Percentiles rank a stretch among this genome's conserved stretches.
phyloP scores from a whole-genome alignment of 2,797 vertebrate genomes.

The Hephaestus fuliginosus region DNA sequence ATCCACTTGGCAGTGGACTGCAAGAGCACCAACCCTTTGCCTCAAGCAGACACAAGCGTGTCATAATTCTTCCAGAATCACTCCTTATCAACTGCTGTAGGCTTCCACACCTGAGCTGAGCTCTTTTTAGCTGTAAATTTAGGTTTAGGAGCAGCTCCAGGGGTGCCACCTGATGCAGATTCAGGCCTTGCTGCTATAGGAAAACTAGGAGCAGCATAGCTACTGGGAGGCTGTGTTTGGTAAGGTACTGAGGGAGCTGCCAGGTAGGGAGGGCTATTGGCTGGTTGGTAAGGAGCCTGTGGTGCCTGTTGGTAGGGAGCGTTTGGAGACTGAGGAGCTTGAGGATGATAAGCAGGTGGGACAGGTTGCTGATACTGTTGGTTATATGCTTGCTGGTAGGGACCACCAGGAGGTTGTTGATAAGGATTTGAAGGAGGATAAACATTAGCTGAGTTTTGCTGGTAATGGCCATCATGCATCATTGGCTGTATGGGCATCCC shows the following conservation, averaged over 20 bases:
- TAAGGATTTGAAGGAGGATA: slow-evolving; percentile 74
- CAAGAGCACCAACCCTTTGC: slow-evolving; percentile 44
- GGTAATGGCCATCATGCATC: slow-evolving; percentile 83
- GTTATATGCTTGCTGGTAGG: slow-evolving; percentile 78
- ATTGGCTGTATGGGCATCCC: slow-evolving; percentile 82
- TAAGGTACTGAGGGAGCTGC: slow-evolving; percentile 75
- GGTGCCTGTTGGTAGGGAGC: slow-evolving; percentile 73
- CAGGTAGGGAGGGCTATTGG: slow-evolving; percentile 80
- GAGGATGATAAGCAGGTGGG: slow-evolving; percentile 77
- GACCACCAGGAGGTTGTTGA: slow-evolving; percentile 70
- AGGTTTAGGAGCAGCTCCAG: slow-evolving; percentile 91
- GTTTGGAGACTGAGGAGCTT: slow-evolving; percentile 74
- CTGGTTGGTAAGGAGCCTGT: slow-evolving; percentile 74
- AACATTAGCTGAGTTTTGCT: slow-evolving; percentile 74
- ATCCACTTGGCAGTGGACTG: slow-evolving; percentile 35
- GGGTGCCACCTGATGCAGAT: slow-evolving; percentile 75
- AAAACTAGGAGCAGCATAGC: slow-evolving; percentile 79
- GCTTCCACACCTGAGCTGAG: slow-evolving; percentile 97
- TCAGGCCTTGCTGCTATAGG: slow-evolving; percentile 88
- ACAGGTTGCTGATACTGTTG: slow-evolving; percentile 80
- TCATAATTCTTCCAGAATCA: slow-evolving; percentile 74
- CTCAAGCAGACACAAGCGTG: slow-evolving; percentile 73
- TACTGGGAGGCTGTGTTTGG: slow-evolving; percentile 82
- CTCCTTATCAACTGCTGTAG: slow-evolving; percentile 89
- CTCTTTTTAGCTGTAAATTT: slow-evolving; percentile 97